Conservation (phyloP, 2,113 vertebrate species). For the Hyperopisus bebe region DNA sequence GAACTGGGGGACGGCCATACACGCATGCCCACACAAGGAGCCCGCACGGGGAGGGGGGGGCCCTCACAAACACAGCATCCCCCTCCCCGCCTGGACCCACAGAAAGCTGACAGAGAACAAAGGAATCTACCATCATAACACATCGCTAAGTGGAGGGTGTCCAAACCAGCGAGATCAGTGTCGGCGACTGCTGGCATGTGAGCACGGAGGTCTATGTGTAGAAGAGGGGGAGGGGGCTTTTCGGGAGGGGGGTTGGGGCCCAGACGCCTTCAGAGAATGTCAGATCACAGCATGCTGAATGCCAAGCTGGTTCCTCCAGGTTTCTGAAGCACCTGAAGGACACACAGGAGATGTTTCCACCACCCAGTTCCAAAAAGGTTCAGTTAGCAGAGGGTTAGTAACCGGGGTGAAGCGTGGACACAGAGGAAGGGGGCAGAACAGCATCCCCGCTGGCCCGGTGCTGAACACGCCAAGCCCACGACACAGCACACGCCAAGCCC, state of each 20-base stretch:
- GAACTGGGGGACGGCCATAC: neutral
- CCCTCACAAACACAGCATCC: neutral
- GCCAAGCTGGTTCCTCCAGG: conserved; percentile 21
- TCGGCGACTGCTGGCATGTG: neutral
- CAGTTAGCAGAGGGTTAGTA: conserved; percentile 3
- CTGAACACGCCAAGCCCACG: conserved; percentile 40
- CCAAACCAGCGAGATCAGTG: neutral
- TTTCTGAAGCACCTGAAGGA: neutral
- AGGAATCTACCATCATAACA: neutral
- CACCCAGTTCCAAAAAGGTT: neutral
- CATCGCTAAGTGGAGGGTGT: neutral
- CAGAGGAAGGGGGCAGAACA: conserved; percentile 22
- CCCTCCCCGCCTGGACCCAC: neutral
- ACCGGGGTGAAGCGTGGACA: neutral
- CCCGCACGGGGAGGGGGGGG: neutral
- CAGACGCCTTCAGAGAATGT: neutral
- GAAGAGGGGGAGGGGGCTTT: neutral
- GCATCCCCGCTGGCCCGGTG: conserved; percentile 54
- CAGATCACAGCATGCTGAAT: conserved; percentile 21
- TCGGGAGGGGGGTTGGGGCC: neutral
- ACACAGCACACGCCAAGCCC: conserved; percentile 10
- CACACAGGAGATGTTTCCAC: neutral
- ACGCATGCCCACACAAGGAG: neutral
- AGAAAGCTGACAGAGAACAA: neutral
- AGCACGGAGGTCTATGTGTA: neutral